These are phyloP conservation scores for Sturnira hondurensis DNA, from an alignment of 2,113 vertebrate genomes.

Conservation along the genomic window DNA sequence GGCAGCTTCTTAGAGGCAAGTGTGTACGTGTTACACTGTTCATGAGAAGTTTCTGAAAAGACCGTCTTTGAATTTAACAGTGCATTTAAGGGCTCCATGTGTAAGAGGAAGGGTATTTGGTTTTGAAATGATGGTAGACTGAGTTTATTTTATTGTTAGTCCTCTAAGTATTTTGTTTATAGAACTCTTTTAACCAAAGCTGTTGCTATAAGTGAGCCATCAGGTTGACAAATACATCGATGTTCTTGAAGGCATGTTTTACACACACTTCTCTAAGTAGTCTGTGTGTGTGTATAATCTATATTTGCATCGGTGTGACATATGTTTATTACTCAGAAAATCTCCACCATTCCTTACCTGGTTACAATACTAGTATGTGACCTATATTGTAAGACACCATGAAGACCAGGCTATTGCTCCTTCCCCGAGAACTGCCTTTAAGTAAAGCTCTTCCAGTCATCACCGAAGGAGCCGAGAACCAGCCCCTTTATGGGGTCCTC, in stretches of 20 bases:
- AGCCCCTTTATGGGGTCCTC: accelerated
- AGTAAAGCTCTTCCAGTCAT: not conserved
- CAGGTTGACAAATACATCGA: not conserved
- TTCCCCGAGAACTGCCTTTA: not conserved
- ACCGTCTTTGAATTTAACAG: not conserved
- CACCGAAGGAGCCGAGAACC: not conserved
- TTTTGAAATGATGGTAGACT: not conserved
- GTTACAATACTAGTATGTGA: not conserved
- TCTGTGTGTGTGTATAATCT: accelerated
- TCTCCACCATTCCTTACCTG: not conserved
- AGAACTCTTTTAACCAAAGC: not conserved
- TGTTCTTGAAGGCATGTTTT: not conserved
- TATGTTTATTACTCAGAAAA: not conserved
- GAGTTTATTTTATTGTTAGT: not conserved
- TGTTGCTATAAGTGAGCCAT: not conserved
- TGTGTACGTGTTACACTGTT: accelerated
- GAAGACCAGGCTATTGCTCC: not conserved
- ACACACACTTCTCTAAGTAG: accelerated
- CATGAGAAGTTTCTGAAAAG: not conserved
- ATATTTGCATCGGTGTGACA: accelerated
- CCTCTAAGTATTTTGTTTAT: not conserved
- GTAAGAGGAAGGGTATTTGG: not conserved
- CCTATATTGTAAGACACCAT: not conserved
- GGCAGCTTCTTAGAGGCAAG: not conserved
- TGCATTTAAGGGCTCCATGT: not conserved